Percentiles rank a stretch among this genome's conserved stretches.
Conservation (phyloP, 92 coral and sea anemone species). For the Anthopleura xanthogrammica region DNA sequence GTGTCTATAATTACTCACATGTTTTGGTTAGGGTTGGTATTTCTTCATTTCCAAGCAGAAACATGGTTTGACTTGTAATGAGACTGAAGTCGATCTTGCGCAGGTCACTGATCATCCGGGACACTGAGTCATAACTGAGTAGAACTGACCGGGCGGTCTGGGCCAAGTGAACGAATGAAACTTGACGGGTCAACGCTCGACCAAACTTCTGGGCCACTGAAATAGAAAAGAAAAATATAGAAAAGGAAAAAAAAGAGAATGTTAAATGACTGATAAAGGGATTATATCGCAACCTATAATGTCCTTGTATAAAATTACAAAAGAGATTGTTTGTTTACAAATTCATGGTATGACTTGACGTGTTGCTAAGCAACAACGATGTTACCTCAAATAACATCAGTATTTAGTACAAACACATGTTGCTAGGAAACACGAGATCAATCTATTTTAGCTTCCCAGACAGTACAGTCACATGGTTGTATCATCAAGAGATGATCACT, state of each 20-base stretch:
- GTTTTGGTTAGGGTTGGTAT: conserved; percentile 50
- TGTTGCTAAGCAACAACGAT: neutral
- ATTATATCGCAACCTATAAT: too few species aligned
- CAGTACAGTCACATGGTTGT: too few species aligned
- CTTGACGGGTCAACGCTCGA: conserved; percentile 81
- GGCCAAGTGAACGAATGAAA: conserved; percentile 90
- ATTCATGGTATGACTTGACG: too few species aligned
- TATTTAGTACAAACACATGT: neutral
- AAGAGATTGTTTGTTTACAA: neutral
- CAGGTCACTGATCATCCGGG: conserved; percentile 85
- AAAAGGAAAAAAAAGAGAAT: neutral
- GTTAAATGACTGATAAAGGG: too few species aligned
- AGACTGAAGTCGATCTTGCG: conserved; percentile 71
- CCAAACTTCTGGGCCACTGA: conserved; percentile 89
- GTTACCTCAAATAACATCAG: neutral
- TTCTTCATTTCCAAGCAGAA: conserved; percentile 57
- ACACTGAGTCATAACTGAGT: conserved; percentile 93
- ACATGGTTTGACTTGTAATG: conserved; percentile 71
- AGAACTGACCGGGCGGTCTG: conserved; percentile 95
- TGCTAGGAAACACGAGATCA: too few species aligned
- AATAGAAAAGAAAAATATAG: conserved; percentile 4
- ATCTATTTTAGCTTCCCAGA: too few species aligned
- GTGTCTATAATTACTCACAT: conserved; percentile 55
- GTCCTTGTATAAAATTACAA: neutral
- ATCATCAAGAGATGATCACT: too few species aligned